Base-by-base conservation (phyloP, 2,888 invertebrate species). In the Nineta flava region DNA sequence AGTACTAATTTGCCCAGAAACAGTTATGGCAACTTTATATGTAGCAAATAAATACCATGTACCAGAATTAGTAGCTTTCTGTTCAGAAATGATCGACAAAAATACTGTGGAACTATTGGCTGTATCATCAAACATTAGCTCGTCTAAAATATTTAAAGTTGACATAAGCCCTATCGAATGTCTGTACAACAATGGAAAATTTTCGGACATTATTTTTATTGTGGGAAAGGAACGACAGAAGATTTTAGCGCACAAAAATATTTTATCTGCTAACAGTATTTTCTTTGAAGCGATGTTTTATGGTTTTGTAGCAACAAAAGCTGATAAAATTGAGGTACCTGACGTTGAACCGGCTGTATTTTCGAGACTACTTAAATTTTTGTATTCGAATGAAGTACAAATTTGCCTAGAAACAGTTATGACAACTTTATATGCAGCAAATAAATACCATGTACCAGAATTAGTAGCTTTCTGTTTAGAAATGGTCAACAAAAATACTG, bases 261-360 rank as follows among this genome's bases (percentile, higher is more conserved):
- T 90, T 0, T 64, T 90, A 34, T 83, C 85, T 0, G 81, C 85
- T 9, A 86, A 87, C 1, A 86, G 86, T 60, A 85, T 85, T 0
- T 87, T 90, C 2, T 90, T 90, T 62, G 87, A 88, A 64, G 86
- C 85, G 6, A 83, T 88, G 82, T 88, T 90, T 60, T 85, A 86
- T 61, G 85, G 87, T 31, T 79, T 80, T 1, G 65, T 83, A 58
- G 79, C 81, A 1, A 79, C 79, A 0, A 72, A 75, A 51, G 76
- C 78, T 46, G 75, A 79, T 51, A 82, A 86, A 57, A 79, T 88
- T 47, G 85, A 86, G 61, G 68, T 88, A 47, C 86, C 87, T 1
- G 88, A 90, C 64, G 83, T 88, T 1, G 88, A 90, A 60, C 85
- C 87, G 0, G 78, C 81, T 7, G 85, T 87, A 1, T 88, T 90